These are phyloP conservation scores for Geopemphigus sp. DNA, from an alignment of 1,140 invertebrate genomes.

Conservation along the genomic window DNA sequence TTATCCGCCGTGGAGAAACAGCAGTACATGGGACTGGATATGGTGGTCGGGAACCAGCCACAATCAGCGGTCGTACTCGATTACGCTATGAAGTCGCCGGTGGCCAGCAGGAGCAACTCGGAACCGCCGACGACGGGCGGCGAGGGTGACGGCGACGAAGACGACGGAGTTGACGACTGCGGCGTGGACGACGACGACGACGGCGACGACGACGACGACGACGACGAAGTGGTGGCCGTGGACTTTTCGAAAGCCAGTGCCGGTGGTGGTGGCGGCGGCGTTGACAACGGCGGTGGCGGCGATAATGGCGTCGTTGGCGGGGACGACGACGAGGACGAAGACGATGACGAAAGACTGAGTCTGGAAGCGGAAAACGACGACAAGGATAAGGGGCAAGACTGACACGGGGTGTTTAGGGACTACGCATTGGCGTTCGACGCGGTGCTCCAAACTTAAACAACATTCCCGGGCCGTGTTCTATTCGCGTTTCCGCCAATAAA, in stretches of 20 bases:
- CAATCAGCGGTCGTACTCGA: conserved; percentile 9
- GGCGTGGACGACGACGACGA: conserved; percentile 24
- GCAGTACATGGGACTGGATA: conserved; percentile 8
- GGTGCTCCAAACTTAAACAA: conserved; percentile 28
- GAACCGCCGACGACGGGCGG: conserved; percentile 10
- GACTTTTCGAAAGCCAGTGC: conserved; percentile 23
- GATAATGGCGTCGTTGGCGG: not conserved
- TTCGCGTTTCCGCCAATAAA: not conserved
- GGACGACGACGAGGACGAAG: conserved; percentile 13
- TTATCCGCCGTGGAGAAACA: conserved; percentile 13
- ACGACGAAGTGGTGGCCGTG: conserved; percentile 19
- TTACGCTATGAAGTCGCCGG: conserved; percentile 42
- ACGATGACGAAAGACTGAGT: conserved; percentile 44
- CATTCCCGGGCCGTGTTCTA: not conserved
- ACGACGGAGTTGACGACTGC: not conserved
- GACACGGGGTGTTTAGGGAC: conserved; percentile 49
- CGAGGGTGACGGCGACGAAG: conserved; percentile 1
- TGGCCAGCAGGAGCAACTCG: conserved; percentile 22
- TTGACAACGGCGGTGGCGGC: not conserved
- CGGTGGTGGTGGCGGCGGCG: not conserved
- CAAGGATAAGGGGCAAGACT: conserved; percentile 44
- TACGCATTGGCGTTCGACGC: conserved; percentile 37
- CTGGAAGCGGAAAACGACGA: conserved; percentile 32
- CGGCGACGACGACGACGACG: conserved; percentile 24
- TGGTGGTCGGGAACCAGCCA: not conserved